phyloP scores from a whole-genome alignment of 1,140 invertebrate species.

The Lucilia cuprina region DNA sequence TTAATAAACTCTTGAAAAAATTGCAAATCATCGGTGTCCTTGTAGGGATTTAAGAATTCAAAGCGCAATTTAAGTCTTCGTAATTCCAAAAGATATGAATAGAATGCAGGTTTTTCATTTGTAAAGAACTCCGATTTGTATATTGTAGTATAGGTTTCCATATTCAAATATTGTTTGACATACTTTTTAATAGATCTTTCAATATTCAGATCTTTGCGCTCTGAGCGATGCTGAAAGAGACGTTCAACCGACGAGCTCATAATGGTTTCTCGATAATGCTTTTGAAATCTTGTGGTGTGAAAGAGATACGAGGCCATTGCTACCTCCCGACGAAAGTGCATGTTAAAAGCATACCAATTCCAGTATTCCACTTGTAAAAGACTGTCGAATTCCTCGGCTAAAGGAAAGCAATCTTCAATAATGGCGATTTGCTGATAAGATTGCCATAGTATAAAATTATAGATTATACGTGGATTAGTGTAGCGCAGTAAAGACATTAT shows the following conservation, averaged over 20 bases:
- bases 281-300: constrained; percentile 55
- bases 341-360: constrained; percentile 51
- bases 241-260: constrained; percentile 48
- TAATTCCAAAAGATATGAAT: constrained; percentile 47
- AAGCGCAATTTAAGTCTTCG: constrained; percentile 42
- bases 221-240: constrained; percentile 44
- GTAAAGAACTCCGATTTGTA: constrained; percentile 39
- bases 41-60: constrained; percentile 43
- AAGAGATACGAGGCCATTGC: constrained; percentile 53
- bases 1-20: constrained; percentile 54
- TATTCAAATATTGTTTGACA: constrained; percentile 48
- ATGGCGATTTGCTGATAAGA: constrained; percentile 41
- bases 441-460: constrained; percentile 55
- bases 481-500: constrained; percentile 42
- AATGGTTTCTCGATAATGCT: constrained; percentile 42
- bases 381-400: constrained; percentile 51
- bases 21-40: constrained; percentile 50
- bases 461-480: constrained; percentile 52
- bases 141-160: constrained; percentile 40
- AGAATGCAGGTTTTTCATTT: constrained; percentile 39
- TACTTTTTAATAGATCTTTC: constrained; percentile 46
- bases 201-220: constrained; percentile 52
- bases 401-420: constrained; percentile 48
- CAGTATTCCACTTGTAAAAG: constrained; percentile 52
- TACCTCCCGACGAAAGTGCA: constrained; percentile 45